These are phyloP conservation scores for Baccha elongata DNA, from an alignment of 2,888 invertebrate species.

Conservation along the genomic window DNA sequence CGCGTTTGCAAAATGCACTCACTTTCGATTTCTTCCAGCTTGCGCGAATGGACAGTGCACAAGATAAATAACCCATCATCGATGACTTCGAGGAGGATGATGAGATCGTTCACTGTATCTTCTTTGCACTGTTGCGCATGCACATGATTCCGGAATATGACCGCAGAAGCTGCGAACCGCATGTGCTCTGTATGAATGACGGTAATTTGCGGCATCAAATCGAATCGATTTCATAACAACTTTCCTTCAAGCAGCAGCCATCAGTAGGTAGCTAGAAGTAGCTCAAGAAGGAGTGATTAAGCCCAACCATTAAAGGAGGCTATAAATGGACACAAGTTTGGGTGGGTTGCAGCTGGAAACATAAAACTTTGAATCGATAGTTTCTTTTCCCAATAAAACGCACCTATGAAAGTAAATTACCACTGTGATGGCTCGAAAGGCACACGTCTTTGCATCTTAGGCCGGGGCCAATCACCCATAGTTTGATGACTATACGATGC, in stretches of 20 bases:
- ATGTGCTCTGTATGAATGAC: conserved; percentile 32
- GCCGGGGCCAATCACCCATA: conserved; percentile 49
- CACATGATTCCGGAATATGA: conserved; percentile 57
- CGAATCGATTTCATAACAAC: conserved; percentile 73
- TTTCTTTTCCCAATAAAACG: conserved; percentile 40
- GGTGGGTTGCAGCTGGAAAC: conserved; percentile 32
- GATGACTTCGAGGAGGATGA: conserved; percentile 28
- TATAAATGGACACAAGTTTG: conserved; percentile 55
- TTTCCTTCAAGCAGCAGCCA: conserved; percentile 56
- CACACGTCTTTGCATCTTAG: background rate
- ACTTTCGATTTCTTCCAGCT: conserved; percentile 69
- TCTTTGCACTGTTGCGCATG: conserved; percentile 35
- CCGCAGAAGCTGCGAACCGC: background rate
- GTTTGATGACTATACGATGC: conserved; percentile 12
- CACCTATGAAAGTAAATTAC: conserved; percentile 44
- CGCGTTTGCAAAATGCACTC: conserved; percentile 68
- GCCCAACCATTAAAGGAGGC: conserved; percentile 29
- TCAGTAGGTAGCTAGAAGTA: background rate
- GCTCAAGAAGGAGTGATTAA: conserved; percentile 20
- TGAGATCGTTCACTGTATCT: conserved; percentile 25
- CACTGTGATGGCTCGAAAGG: background rate
- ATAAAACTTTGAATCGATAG: conserved; percentile 15
- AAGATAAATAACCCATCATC: conserved; percentile 44
- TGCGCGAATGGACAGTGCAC: conserved; percentile 26
- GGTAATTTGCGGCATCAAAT: conserved; percentile 51